These are phyloP conservation scores for Mola mola DNA, from an alignment of 2,113 vertebrate species.

Conservation along the genomic window DNA sequence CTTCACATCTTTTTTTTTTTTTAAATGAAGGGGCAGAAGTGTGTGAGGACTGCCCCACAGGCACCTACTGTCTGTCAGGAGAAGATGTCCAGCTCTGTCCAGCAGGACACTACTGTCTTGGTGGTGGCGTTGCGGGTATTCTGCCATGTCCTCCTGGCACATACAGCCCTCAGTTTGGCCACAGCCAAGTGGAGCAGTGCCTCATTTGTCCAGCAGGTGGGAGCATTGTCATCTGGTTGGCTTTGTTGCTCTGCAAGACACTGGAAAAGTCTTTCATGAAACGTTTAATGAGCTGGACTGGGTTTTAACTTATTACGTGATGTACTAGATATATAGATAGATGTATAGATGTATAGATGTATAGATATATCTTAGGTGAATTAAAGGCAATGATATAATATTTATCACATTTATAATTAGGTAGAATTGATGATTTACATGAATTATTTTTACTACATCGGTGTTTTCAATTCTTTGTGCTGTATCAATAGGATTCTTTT, in stretches of 20 bases:
- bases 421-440: not conserved
- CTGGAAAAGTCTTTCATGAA: not conserved
- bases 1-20: not conserved
- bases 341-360: no score
- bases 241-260: not conserved
- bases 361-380: no score
- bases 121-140: conserved; percentile 70
- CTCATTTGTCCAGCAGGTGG: conserved; percentile 87
- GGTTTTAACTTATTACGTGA: no score
- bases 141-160: conserved; percentile 85
- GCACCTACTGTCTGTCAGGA: conserved; percentile 83
- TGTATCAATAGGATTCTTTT: conserved; percentile 81
- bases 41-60: conserved; percentile 84
- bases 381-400: no score
- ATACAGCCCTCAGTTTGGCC: conserved; percentile 80
- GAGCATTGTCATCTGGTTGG: conserved; percentile 56
- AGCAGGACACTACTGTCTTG: conserved; percentile 84
- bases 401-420: no score
- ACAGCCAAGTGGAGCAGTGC: conserved; percentile 82
- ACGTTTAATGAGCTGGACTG: not conserved
- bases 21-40: conserved; percentile 74
- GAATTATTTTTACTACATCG: not conserved
- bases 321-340: no score
- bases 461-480: not conserved
- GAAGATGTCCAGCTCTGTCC: conserved; percentile 79